Percentiles rank a stretch among this genome's conserved stretches.
Conservation (phyloP, 2,113 vertebrate species). For the Passer domesticus region DNA sequence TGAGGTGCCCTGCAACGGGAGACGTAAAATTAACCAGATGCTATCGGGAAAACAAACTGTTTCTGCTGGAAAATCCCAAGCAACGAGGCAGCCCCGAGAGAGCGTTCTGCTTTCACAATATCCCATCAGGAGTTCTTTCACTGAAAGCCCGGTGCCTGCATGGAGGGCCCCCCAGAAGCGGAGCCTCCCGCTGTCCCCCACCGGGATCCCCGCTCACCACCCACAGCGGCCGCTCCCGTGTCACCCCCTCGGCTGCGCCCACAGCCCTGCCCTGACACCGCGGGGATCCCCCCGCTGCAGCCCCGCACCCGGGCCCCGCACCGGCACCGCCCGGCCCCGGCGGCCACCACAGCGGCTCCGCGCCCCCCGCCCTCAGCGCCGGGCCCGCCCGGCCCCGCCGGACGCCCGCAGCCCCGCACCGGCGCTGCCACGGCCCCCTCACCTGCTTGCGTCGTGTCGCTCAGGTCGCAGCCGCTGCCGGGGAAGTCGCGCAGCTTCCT, state of each 20-base stretch:
- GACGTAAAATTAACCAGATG: conserved; percentile 8
- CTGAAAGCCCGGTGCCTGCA: neutral
- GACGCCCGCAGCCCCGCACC: neutral
- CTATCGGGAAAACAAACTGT: neutral
- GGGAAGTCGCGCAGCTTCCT: conserved; percentile 95
- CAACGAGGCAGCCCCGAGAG: neutral
- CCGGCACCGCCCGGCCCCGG: no score
- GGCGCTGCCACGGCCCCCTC: conserved; percentile 4
- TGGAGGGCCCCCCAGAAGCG: no score
- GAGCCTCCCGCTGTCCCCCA: no score
- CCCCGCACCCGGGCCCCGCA: no score
- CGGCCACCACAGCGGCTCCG: no score
- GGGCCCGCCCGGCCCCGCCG: neutral
- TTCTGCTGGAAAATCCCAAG: neutral
- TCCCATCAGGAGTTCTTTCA: neutral
- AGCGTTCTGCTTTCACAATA: neutral
- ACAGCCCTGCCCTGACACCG: no score
- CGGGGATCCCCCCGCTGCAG: no score
- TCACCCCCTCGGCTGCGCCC: no score
- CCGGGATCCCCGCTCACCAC: no score
- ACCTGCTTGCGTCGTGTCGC: conserved; percentile 96
- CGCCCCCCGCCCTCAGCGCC: neutral
- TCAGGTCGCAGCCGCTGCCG: conserved; percentile 87
- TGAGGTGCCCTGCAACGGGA: conserved; percentile 83
- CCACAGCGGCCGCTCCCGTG: no score